A percentile compares a stretch with the other conserved stretches of the same genome.
These are phyloP conservation scores for Cinara cedri DNA, from an alignment of 2,888 invertebrate genomes.

Conservation along the genomic window DNA sequence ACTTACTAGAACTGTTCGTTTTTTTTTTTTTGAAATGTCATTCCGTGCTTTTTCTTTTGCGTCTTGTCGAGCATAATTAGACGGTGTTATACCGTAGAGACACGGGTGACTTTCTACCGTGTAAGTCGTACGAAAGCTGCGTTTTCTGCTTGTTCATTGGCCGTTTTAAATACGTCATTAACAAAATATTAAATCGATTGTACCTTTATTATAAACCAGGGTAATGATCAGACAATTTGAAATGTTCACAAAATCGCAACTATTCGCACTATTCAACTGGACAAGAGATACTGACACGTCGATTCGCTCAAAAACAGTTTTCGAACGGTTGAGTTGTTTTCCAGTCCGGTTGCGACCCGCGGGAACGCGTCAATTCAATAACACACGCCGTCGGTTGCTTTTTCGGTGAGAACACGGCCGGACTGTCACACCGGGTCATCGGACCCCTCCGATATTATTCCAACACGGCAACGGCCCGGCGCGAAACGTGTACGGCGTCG, in stretches of 20 bases:
- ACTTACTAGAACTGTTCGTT: no score
- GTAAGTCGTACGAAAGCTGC: background rate
- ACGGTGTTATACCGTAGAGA: background rate
- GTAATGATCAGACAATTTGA: background rate
- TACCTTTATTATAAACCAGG: background rate
- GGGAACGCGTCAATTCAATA: no score
- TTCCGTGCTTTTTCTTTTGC: conserved; percentile 1
- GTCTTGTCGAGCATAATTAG: background rate
- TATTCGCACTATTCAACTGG: no score
- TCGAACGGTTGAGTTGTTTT: background rate
- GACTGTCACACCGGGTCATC: no score
- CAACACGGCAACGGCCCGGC: no score
- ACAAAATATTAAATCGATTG: background rate
- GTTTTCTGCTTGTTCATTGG: conserved; percentile 3
- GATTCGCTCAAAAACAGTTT: conserved; percentile 14
- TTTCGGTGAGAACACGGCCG: no score
- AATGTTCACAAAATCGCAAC: background rate
- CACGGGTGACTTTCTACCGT: conserved; percentile 8
- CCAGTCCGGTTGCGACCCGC: no score
- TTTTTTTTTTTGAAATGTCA: no score
- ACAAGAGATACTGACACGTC: background rate
- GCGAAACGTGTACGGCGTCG: no score
- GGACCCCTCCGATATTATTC: no score
- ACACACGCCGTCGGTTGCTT: no score
- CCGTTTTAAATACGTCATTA: background rate